Base-by-base conservation (phyloP, 2,113 vertebrate genomes). In the Otolemur garnettii region DNA sequence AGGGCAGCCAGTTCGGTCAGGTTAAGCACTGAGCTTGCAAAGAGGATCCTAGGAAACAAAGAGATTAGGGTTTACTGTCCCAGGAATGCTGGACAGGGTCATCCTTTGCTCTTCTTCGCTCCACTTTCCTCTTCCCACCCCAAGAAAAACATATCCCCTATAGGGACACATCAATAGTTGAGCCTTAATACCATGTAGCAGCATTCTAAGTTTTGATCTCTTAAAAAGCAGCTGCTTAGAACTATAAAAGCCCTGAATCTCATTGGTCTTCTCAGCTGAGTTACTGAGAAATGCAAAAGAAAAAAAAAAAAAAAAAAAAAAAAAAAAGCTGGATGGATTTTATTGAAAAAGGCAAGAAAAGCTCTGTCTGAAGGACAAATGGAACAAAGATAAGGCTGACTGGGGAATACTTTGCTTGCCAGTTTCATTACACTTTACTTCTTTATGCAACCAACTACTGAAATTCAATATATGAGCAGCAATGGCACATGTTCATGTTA, bases 21-120 rank as follows among this genome's bases (percentile, higher is more conserved):
- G 98, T 99, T 99, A 96, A 99, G 99, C 92, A 99, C 99, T 0
- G 99, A 99, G 98, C 99, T 99, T 98, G 99, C 98, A 96, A 99
- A 99, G 69, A 99, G 98, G 87, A 99, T 98, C 98, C 99, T 99
- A 98, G 97, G 96, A 98, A 99, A 99, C 98, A 99, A 99, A 98
- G 98, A 98, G 97, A 98, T 97, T 91, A 98, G 98, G 98, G 98
- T 99, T 98, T 95, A 96, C 91, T 96, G 96, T 97, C 96, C 95
- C 68, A 55, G 98, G 98, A 81, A 72, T 6, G 95, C 97, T 97
- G 83, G 3, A 98, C 94, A 98, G 98, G 98, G 98, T 98, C 98
- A 98, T 98, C 97, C 98, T 98, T 98, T 97, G 96, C 97, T 96
- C 96, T 95, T 88, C n/a, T 97, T 96, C 55, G 71, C 38, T 68